Evolutionary conservation across 2,113 vertebrate species (phyloP).

Genomic region (Cacatua alba): DNA sequence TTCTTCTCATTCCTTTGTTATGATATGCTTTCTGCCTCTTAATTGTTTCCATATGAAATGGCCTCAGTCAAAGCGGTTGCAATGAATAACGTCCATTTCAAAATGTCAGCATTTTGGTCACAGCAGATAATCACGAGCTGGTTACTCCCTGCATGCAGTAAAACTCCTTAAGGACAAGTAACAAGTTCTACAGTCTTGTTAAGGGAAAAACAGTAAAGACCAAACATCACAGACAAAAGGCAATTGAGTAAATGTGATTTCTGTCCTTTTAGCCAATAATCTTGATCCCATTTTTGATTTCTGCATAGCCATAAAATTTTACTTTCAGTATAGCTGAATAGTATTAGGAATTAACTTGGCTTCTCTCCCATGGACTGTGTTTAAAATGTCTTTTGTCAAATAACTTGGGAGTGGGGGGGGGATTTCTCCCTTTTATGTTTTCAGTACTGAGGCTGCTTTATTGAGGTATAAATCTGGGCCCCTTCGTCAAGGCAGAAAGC

Average conservation of each 20-base stretch:
- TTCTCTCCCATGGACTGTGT: not conserved
- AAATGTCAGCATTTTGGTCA: constrained; percentile 24
- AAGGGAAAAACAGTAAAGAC: not conserved
- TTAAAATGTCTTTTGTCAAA: not conserved
- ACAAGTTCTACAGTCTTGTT: not conserved
- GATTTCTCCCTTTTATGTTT: not conserved
- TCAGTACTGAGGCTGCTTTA: not conserved
- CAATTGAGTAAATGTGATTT: not conserved
- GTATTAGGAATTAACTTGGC: not conserved
- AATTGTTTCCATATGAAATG: constrained; percentile 52
- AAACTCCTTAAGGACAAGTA: not conserved
- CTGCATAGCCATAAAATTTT: not conserved
- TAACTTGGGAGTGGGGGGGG: not conserved
- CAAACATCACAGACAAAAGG: not conserved
- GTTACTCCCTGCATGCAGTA: not conserved
- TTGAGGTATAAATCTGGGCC: not conserved
- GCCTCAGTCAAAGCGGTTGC: not conserved
- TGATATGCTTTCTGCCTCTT: constrained; percentile 54
- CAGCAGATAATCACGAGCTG: constrained; percentile 1
- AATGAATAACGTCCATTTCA: not conserved
- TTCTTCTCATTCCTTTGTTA: constrained; percentile 61
- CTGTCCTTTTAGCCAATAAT: not conserved
- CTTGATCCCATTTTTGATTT: not conserved
- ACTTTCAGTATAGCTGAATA: not conserved
- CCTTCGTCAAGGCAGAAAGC: not conserved